phyloP scores from a whole-genome alignment of 2,888 invertebrate species.

The Andricus curvator region DNA sequence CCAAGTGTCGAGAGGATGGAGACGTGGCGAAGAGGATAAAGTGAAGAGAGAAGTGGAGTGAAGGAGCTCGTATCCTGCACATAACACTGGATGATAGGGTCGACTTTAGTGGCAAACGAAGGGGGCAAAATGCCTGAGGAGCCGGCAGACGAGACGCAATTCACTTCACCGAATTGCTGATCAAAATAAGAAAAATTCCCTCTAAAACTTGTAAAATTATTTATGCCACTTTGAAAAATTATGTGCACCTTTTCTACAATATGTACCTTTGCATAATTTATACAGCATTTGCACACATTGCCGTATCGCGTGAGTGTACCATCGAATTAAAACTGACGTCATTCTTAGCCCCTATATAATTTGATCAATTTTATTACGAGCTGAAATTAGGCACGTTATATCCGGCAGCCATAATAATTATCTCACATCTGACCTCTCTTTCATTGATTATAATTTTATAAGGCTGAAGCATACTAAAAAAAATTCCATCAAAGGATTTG shows the following conservation, averaged over 20 bases:
- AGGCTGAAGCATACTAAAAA: background rate
- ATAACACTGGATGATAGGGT: constrained; percentile 38
- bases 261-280: background rate
- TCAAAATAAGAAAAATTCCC: constrained; percentile 6
- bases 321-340: constrained; percentile 14
- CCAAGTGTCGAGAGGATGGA: constrained; percentile 46
- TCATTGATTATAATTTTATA: background rate
- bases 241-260: background rate
- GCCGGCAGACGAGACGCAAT: constrained; percentile 26
- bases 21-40: constrained; percentile 42
- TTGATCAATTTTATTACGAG: background rate
- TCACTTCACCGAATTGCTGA: constrained; percentile 7
- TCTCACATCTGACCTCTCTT: constrained; percentile 1
- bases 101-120: constrained; percentile 38
- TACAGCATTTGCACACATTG: background rate
- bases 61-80: constrained; percentile 32
- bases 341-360: background rate
- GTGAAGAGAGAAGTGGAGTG: constrained; percentile 40
- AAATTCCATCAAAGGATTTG: background rate
- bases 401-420: background rate
- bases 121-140: constrained; percentile 32
- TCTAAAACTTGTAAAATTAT: background rate
- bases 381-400: constrained; percentile 12
- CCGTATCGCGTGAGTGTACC: background rate
- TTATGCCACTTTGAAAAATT: background rate